Conservation (phyloP, 2,113 vertebrate genomes). For the Apodemus speciosus region DNA sequence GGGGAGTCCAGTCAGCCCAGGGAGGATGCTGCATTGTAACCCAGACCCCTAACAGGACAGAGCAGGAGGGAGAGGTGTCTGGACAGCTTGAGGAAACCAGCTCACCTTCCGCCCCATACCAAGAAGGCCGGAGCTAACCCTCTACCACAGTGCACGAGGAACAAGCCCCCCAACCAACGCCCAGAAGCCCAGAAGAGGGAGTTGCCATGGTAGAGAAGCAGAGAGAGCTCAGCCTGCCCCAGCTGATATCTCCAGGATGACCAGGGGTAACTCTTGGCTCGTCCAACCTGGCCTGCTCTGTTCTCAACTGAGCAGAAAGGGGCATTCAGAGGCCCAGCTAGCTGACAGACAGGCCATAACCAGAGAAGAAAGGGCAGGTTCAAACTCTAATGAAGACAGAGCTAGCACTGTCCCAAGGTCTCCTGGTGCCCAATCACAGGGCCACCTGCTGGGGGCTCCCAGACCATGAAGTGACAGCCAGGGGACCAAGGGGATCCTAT, state of each 20-base stretch:
- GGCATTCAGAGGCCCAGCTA: not conserved
- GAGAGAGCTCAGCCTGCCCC: not conserved
- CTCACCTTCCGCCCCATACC: not conserved
- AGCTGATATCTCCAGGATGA: not conserved
- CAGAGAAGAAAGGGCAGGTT: not conserved
- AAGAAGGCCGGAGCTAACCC: not conserved
- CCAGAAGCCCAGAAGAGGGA: not conserved
- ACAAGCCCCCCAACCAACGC: not conserved
- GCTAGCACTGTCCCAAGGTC: not conserved
- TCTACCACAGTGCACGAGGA: not conserved
- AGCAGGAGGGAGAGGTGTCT: not conserved
- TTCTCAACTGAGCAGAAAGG: not conserved
- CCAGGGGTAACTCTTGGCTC: not conserved
- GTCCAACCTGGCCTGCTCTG: not conserved
- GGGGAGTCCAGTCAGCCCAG: not conserved
- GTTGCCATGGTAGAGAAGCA: not conserved
- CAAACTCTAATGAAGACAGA: not conserved
- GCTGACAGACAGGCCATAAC: not conserved
- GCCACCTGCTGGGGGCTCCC: not conserved
- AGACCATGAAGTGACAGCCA: not conserved
- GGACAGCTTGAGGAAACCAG: not conserved
- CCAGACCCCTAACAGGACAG: fast-evolving
- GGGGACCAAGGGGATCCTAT: not conserved
- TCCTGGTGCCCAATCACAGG: not conserved
- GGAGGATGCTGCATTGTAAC: fast-evolving